Percentiles rank a stretch among this genome's conserved stretches.
phyloP scores from a whole-genome alignment of 2,888 invertebrate genomes.

The Graphium colonna region DNA sequence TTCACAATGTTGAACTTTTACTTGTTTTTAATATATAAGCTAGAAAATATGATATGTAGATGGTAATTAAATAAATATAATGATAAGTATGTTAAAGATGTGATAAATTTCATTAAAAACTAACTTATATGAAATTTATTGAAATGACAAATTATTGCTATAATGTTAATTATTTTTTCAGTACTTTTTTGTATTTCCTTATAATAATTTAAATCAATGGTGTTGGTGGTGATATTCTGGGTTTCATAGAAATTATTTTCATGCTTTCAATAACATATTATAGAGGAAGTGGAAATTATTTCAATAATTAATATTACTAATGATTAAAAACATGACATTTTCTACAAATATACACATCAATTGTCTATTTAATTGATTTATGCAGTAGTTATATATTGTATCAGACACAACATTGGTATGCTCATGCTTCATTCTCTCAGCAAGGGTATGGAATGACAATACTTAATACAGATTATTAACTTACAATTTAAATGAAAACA shows the following conservation, averaged over 20 bases:
- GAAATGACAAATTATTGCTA: neutral
- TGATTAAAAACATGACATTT: no score
- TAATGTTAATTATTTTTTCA: neutral
- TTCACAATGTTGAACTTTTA: neutral
- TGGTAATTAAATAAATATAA: slow-evolving; percentile 3
- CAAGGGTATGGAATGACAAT: neutral
- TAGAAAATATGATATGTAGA: slow-evolving; percentile 7
- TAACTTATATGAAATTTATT: neutral
- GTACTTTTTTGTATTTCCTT: no score
- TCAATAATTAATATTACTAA: no score
- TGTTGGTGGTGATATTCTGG: no score
- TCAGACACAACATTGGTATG: no score
- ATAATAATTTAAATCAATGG: no score
- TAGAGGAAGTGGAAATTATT: no score
- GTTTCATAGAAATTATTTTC: neutral
- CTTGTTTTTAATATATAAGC: neutral
- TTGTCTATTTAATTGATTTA: no score
- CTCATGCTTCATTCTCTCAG: no score
- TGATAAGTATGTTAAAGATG: neutral
- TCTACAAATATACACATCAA: no score
- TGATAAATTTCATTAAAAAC: neutral
- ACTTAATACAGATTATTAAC: neutral
- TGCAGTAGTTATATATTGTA: no score
- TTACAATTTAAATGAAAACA: neutral
- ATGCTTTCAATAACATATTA: neutral